Evolutionary conservation across 2,113 vertebrate species (phyloP), one percentile per base, ranked within the genome.

Genomic region (Ellobius talpinus): DNA sequence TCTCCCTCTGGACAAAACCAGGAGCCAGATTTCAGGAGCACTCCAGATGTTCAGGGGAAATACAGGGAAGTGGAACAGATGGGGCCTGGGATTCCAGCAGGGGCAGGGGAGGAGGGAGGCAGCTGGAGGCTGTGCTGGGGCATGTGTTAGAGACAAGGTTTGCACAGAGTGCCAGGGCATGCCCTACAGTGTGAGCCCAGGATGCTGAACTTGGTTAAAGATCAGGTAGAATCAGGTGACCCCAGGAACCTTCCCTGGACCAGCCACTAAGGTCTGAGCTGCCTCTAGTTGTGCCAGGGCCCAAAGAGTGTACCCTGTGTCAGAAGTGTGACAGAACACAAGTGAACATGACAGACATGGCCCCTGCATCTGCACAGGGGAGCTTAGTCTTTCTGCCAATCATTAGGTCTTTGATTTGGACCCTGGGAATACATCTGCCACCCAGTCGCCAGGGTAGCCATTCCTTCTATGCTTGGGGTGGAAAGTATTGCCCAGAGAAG

Each of bases 21-120:
- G 91, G 77, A 96, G 91, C 95, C 96, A 97, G 90, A 95, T 97
- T 97, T 96, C 87, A 79, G 96, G 95, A 97, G 89, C 66, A 91
- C 82, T 72, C 91, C 97, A 98, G 97, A 97, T 97, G 96, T 98
- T 98, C 86, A 42, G 91, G 94, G 93, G 70, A 95, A 91, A 97
- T 92, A 52, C 82, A 77, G 86, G 14, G 3, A 96, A 89, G 58
- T 92, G 78, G 87, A 97, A 73, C 97, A 98, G 97, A 97, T 98
- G 98, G 96, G 96, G 55, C 58, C 82, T 95, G 89, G 95, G 82
- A 72, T 94, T 96, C 97, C 89, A 95, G 55, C 45, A 91, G 89
- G 95, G 89, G 82, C 31, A 47, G 63, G n/a, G 79, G 82, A 78
- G 88, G 76, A 70, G 63, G 88, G 82, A 77, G 55, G 94, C 93